Base-by-base conservation (phyloP, 1,140 invertebrate species). In the Trachymyrmex septentrionalis region DNA sequence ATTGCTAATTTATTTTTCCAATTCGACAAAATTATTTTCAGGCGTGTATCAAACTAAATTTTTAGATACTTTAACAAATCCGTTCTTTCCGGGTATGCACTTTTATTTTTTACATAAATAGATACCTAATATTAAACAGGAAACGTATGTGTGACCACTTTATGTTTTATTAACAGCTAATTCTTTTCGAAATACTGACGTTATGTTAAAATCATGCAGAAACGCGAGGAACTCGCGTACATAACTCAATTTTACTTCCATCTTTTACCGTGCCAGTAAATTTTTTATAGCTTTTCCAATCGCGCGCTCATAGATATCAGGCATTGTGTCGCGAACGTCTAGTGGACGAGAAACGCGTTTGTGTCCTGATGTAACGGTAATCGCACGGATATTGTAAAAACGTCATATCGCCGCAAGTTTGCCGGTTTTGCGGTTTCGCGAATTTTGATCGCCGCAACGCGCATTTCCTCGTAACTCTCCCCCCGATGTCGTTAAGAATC, bases 321-420 rank as follows among this genome's bases (percentile, higher is more conserved):
- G 34, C 21, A 59, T 57, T 81, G 61, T 53, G 30, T 55, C 50
- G 10, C n/a, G 34, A 30, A 63, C 55, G 50, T 57, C 64, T 81
- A 71, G 71, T 71, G 50, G 19, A 71, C 12, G 34, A 44, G 34
- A 44, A 57, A 71, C 30, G 34, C n/a, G n/a, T n/a, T n/a, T n/a
- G n/a, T n/a, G 78, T 71, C 34, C 10, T 27, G 38, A 44, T 14
- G 44, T 78, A 81, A 81, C 78, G 66, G 78, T 71, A 81, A 71
- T 57, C 64, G 66, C 21, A 66, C 80, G 44, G 27, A 50, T n/a
- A 10, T 21, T 2, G 38, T 30, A 84, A 84, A 84, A 75, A 48
- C 44, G 38, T 61, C 24, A 27, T 19, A 14, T 30, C 34, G 38
- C 44, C 38, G 69, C 14, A 34, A 48, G 69, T n/a, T n/a, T n/a